These are phyloP conservation scores for Deroplatys truncata DNA, from an alignment of 2,888 invertebrate species.

Conservation along the genomic window DNA sequence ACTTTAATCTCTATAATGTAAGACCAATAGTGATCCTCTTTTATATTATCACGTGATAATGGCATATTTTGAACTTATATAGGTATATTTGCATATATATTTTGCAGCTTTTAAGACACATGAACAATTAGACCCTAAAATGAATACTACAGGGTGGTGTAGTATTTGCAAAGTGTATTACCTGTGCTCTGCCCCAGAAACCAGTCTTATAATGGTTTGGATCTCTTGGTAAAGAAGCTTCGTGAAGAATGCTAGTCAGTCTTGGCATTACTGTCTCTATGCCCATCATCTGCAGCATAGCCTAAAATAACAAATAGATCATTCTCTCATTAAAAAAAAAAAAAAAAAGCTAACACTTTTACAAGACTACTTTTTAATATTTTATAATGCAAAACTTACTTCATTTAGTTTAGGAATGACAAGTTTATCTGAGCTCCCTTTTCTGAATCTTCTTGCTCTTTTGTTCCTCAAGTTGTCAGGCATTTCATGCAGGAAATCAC, in stretches of 20 bases:
- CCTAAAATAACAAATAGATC: slow-evolving; percentile 19
- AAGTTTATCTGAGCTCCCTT: slow-evolving; percentile 55
- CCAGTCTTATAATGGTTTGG: slow-evolving; percentile 86
- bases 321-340: neutral
- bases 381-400: slow-evolving; percentile 41
- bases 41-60: no score
- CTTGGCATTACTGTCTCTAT: slow-evolving; percentile 78
- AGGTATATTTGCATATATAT: no score
- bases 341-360: neutral
- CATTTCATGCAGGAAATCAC: slow-evolving; percentile 27
- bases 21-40: no score
- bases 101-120: no score
- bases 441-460: slow-evolving; percentile 33
- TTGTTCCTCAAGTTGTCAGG: slow-evolving; percentile 21
- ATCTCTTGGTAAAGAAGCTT: slow-evolving; percentile 76
- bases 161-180: slow-evolving; percentile 35
- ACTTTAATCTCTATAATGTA: no score
- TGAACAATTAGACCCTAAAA: no score
- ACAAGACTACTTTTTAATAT: neutral
- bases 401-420: slow-evolving; percentile 69
- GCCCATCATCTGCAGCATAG: slow-evolving; percentile 76
- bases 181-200: slow-evolving; percentile 88
- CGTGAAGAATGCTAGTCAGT: slow-evolving; percentile 80
- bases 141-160: no score
- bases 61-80: no score